Evolutionary conservation across 2,113 vertebrate genomes (phyloP).

Genomic region (Echinops telfairi): DNA sequence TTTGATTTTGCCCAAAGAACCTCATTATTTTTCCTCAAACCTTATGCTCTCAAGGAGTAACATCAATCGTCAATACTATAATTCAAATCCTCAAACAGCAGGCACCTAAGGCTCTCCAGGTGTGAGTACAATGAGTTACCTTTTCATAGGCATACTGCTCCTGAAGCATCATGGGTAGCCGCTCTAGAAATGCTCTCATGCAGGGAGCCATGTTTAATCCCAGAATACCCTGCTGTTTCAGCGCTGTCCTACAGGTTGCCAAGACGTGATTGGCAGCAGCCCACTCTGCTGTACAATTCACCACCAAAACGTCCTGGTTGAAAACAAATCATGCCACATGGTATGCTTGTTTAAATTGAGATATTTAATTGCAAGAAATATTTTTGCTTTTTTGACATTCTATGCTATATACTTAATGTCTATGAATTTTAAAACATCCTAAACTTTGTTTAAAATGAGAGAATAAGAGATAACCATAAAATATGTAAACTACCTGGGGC

Average conservation of each 20-base stretch:
- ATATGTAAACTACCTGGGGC: slow-evolving; percentile 36
- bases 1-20: slow-evolving; percentile 18
- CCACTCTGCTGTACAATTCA: slow-evolving; percentile 96
- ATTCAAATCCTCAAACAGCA: slow-evolving; percentile 22
- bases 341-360: slow-evolving; percentile 4
- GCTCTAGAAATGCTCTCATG: slow-evolving; percentile 97
- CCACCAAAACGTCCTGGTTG: slow-evolving; percentile 95
- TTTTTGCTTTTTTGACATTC: neutral
- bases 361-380: neutral
- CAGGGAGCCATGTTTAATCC: slow-evolving; percentile 97
- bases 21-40: neutral
- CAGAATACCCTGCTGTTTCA: slow-evolving; percentile 96
- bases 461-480: slow-evolving; percentile 30
- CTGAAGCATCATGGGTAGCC: slow-evolving; percentile 97
- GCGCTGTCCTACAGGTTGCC: slow-evolving; percentile 94
- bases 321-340: slow-evolving; percentile 55
- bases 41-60: neutral
- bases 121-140: slow-evolving; percentile 85
- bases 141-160: slow-evolving; percentile 98
- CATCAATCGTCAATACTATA: neutral
- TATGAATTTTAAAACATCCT: slow-evolving; percentile 55
- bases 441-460: slow-evolving; percentile 59
- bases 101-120: neutral
- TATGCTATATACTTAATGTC: slow-evolving; percentile 1
- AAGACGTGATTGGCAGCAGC: slow-evolving; percentile 93